Percentiles rank a stretch among this genome's conserved stretches.
Conservation (phyloP, 1,140 invertebrate genomes). For the Bombyx mori region ASM3026992v2 NC_085125.1:6005001-6005500, state of each 20-base stretch:
- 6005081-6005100: constrained; percentile 48
- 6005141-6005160: constrained; percentile 52
- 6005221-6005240: constrained; percentile 15
- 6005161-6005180: constrained; percentile 70
- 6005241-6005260: constrained; percentile 47
- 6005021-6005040: constrained; percentile 34
- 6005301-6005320: constrained; percentile 44
- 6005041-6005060: constrained; percentile 34
- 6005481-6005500: too few species aligned
- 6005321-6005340: constrained; percentile 44
- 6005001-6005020: constrained; percentile 21
- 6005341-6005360: constrained; percentile 51
- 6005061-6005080: constrained; percentile 47
- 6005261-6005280: constrained; percentile 61
- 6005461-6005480: neutral
- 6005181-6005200: constrained; percentile 50
- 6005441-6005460: constrained; percentile 36
- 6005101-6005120: constrained; percentile 44
- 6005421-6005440: constrained; percentile 41
- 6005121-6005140: constrained; percentile 62
- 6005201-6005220: constrained; percentile 43
- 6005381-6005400: constrained; percentile 41
- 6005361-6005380: constrained; percentile 70
- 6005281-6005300: constrained; percentile 47
- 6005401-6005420: constrained; percentile 49